Evolutionary conservation across 2,888 invertebrate genomes (phyloP), one percentile per base, ranked within the genome.

Genomic region (Nomada hirtipes): DNA sequence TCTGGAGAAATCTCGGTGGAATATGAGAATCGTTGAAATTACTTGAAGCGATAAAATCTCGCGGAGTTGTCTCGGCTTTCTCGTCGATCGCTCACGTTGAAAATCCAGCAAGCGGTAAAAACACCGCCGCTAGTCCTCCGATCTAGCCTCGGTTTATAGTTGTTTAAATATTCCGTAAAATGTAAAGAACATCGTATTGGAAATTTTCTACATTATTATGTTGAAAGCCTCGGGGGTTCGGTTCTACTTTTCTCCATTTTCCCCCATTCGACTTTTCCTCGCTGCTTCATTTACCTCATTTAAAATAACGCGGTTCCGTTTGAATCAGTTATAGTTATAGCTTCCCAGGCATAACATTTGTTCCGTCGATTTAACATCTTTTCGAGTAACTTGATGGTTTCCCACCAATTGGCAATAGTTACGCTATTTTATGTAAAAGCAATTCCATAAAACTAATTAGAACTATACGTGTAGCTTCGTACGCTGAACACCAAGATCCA

Each of bases 71-170:
- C 67, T 42, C 67, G 55, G 23, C 7, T 29, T n/a, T 52, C 23
- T 64, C 71, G 80, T 67, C 71, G 72, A 77, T 75, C 72, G 55
- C 29, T 78, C 13, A 4, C n/a, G 44, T 26, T 20, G 59, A 57
- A 77, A 76, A 63, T 63, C 67, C 57, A 47, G 53, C 13, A 68
- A 81, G 71, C 78, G 64, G 64, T 36, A 84, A 78, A 59, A 71
- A 67, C 61, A 69, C 50, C 23, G 52, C 23, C 42, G 29, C 50
- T 68, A 83, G 75, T 77, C 73, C 13, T 55, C 13, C 79, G 29
- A 52, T n/a, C 26, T 20, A 60, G n/a, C 26, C 52, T 59, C 67
- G 57, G 36, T 36, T 36, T 36, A 36, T 36, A 1, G 36, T 36
- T 7, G 36, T 36, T 4, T 4, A 26, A 59, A 18, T 50, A 52